phyloP scores from a whole-genome alignment of 2,888 invertebrate genomes.

The Camptogramma bilineatum region DNA sequence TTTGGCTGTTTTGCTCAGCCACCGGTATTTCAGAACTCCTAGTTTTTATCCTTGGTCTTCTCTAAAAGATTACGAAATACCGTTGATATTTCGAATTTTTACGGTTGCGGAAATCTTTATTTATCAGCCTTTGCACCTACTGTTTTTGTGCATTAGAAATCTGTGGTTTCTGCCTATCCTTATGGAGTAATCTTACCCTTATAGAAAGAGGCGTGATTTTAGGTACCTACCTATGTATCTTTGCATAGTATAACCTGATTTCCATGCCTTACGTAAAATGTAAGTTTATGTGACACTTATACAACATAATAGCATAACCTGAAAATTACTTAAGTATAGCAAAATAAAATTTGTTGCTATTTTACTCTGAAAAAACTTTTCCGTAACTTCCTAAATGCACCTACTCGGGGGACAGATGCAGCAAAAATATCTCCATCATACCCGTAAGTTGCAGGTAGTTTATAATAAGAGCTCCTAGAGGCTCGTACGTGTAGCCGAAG shows the following conservation, averaged over 20 bases:
- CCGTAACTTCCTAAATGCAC: constrained; percentile 15
- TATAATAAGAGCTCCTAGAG: constrained; percentile 36
- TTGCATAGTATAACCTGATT: too few relatives aligned
- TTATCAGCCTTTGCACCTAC: too few relatives aligned
- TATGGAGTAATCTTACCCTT: too few relatives aligned
- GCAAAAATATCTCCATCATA: constrained; percentile 24
- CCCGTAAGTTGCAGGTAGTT: constrained; percentile 34
- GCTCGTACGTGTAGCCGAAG: constrained; percentile 34
- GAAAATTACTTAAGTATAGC: background rate
- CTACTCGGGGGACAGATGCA: constrained; percentile 25
- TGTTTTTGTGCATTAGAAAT: too few relatives aligned
- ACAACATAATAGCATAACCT: background rate
- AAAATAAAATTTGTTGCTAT: constrained; percentile 1
- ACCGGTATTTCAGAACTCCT: constrained; percentile 17
- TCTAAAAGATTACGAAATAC: background rate
- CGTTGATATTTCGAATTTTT: background rate
- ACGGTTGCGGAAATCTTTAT: background rate
- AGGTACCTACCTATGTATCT: too few relatives aligned
- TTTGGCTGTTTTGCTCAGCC: constrained; percentile 26
- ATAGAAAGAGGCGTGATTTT: too few relatives aligned
- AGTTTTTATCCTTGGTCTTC: background rate
- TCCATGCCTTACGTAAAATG: too few relatives aligned
- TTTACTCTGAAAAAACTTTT: constrained; percentile 13
- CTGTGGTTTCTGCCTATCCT: too few relatives aligned
- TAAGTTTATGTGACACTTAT: too few relatives aligned